phyloP scores from a whole-genome alignment of 2,113 vertebrate genomes.

The Periophthalmus modestus region DNA sequence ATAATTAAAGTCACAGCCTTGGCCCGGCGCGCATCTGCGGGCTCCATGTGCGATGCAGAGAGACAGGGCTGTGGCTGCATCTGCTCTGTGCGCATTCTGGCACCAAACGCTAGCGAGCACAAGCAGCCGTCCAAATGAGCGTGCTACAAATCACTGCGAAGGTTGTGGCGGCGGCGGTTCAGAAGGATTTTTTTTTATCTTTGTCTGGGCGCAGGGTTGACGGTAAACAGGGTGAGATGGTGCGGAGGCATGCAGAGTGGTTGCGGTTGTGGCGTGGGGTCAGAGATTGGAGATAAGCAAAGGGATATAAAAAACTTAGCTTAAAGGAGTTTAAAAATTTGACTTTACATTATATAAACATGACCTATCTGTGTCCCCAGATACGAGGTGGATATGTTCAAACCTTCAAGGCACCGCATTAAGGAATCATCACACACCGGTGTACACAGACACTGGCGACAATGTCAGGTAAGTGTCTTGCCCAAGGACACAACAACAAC shows the following conservation, averaged over 20 bases:
- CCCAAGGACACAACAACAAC: too few relatives aligned
- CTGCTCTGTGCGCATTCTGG: constrained; percentile 29
- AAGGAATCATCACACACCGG: too few relatives aligned
- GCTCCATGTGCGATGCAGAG: constrained; percentile 15
- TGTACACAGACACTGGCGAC: too few relatives aligned
- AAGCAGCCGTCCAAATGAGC: not conserved
- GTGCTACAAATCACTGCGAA: constrained; percentile 1
- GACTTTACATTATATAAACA: not conserved
- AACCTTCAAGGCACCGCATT: too few relatives aligned
- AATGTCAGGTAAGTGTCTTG: too few relatives aligned
- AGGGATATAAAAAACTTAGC: not conserved
- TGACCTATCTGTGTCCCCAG: too few relatives aligned
- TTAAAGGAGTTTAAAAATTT: not conserved
- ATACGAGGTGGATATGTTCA: too few relatives aligned
- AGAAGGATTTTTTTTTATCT: not conserved
- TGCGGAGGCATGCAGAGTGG: not conserved
- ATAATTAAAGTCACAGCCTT: constrained; percentile 90
- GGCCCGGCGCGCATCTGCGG: constrained; percentile 60
- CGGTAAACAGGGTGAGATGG: not conserved
- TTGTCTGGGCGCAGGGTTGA: not conserved
- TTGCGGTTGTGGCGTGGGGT: not conserved
- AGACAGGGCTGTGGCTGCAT: constrained; percentile 33
- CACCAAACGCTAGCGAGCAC: constrained; percentile 1
- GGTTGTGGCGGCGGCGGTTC: not conserved
- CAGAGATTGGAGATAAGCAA: not conserved